Base-by-base conservation (phyloP, 2,113 vertebrate species). In the Sialia sialis region DNA sequence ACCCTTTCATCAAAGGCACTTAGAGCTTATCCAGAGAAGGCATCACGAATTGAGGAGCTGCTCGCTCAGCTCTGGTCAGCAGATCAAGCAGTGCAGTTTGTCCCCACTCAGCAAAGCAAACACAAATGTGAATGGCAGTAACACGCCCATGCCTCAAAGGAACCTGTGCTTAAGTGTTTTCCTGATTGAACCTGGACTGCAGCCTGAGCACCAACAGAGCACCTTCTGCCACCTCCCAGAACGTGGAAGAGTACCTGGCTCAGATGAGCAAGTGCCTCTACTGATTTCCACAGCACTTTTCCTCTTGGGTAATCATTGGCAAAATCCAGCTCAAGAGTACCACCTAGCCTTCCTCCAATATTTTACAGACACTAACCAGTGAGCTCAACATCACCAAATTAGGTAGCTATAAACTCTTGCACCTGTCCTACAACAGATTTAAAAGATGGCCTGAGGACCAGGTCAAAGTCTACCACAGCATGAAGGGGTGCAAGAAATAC, bases 251-350 rank as follows among this genome's bases (percentile, higher is more conserved):
- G 68, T 10, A 70, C 48, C 63, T 67, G 72, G 66, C 80, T 74
- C 36, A 32, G n/a, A 74, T 73, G 10, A 80, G 54, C 69, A 36
- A 89, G 32, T 7, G 18, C 7, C 74, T 84, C 72, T 54, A 38
- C 44, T 16, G 26, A 59, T 69, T 85, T 60, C 62, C 58, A 68
- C 59, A 49, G 67, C 48, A 22, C 41, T 79, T 69, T 68, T 89
- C 29, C 74, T 87, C 81, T 84, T 89, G 81, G 77, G 78, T 51
- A 82, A 91, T 82, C 84, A 58, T 0, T 89, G 87, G 75, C 84
- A 95, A 94, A 96, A 94, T 32, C 91, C 93, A 96, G 96, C 96
- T 96, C 94, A 95, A 96, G 95, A 96, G 95, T 96, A 95, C 95
- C 94, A 94, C 94, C 95, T 96, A 97, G 93, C 94, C 91, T 95